Evolutionary conservation across 2,113 vertebrate species (phyloP), one percentile per base, ranked within the genome.

Genomic region (Mungos mungo): DNA sequence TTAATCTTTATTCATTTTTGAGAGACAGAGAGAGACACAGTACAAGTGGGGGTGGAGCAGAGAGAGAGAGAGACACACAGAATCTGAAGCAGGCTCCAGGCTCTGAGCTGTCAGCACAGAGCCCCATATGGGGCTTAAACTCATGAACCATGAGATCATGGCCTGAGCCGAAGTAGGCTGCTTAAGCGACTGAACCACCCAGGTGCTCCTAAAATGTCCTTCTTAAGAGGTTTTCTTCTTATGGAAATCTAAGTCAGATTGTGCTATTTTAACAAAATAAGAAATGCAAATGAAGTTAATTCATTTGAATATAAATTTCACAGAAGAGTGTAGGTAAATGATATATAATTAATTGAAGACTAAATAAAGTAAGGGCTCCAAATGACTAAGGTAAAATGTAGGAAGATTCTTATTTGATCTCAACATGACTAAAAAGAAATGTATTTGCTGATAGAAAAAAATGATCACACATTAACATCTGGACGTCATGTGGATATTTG

Each of bases 401-500:
- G 25, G 69, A 93, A 63, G 69, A 21, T 7, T 85, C 80, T 93
- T 96, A 95, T 95, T 91, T 97, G 91, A 93, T 97, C 81, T 92
- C 68, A 96, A 31, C 47, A 96, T 77, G 83, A 95, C 82, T 93
- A 91, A 60, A 96, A 97, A 96, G 66, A 96, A 91, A 93, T 93
- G 71, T 88, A 90, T 93, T 97, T 97, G 81, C 86, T 93, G 89
- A 79, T 63, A 95, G 97, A 96, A 79, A 96, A 52, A 94, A 57
- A 11, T 25, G 83, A 87, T 97, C 97, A 93, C 83, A 95, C 35
- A 90, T 88, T 76, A 27, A 88, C 93, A 63, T 97, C 95, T 96
- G 83, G 38, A 84, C 60, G 96, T 98, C 97, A 85, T 97, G 57
- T 96, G 82, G 52, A 6, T 81, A 82, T 97, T 97, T 97, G 69